These are phyloP conservation scores for Nycticryphes semicollaris DNA, from an alignment of 2,113 vertebrate species.

Conservation along the genomic window DNA sequence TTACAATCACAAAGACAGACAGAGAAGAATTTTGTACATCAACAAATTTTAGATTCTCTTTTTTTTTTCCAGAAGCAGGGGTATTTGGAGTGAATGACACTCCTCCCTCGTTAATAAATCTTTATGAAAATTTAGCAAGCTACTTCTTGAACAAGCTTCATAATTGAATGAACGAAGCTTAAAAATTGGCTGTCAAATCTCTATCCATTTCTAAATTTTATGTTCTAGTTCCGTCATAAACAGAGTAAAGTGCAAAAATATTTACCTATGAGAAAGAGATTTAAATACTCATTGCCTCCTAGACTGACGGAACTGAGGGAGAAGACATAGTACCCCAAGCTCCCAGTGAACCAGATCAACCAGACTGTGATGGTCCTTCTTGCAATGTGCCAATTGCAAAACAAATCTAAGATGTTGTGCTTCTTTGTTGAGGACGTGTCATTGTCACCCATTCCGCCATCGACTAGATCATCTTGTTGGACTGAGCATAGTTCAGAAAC, in stretches of 20 bases:
- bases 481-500: slow-evolving; percentile 81
- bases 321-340: slow-evolving; percentile 92
- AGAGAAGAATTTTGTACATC: neutral
- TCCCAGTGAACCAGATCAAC: slow-evolving; percentile 93
- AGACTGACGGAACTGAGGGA: slow-evolving; percentile 87
- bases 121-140: neutral
- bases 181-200: neutral
- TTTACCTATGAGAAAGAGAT: slow-evolving; percentile 91
- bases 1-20: neutral
- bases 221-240: slow-evolving; percentile 4
- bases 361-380: slow-evolving; percentile 87
- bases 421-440: slow-evolving; percentile 64
- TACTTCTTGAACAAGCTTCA: neutral
- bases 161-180: neutral
- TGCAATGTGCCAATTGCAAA: slow-evolving; percentile 82
- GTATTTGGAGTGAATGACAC: neutral
- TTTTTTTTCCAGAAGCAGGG: neutral
- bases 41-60: neutral
- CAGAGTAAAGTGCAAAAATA: slow-evolving; percentile 30
- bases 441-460: neutral
- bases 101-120: neutral
- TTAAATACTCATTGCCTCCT: slow-evolving; percentile 89
- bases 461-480: slow-evolving; percentile 23
- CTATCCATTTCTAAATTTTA: neutral
- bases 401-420: slow-evolving; percentile 85